Percentiles rank a stretch among this genome's conserved stretches.
These are phyloP conservation scores for Xylota segnis DNA, from an alignment of 2,888 invertebrate genomes.

Conservation along the genomic window DNA sequence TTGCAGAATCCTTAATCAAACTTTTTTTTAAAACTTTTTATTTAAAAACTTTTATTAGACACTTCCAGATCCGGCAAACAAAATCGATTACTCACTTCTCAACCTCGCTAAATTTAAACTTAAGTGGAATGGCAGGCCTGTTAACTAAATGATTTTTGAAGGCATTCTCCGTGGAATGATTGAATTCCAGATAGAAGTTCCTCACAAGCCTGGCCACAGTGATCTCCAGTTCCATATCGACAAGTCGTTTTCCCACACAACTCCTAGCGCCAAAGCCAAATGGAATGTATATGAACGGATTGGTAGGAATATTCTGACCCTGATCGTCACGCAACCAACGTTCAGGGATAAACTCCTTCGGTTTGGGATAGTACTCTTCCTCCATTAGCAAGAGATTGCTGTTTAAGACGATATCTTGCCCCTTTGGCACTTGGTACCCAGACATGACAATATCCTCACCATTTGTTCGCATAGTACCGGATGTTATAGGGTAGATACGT, in stretches of 20 bases:
- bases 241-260: conserved; percentile 89
- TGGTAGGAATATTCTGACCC: conserved; percentile 58
- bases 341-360: conserved; percentile 89
- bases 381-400: conserved; percentile 86
- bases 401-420: conserved; percentile 89
- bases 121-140: conserved; percentile 82
- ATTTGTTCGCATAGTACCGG: conserved; percentile 86
- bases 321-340: conserved; percentile 86
- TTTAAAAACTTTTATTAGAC: not conserved
- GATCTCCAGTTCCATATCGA: conserved; percentile 88
- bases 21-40: too few relatives aligned
- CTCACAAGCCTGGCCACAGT: conserved; percentile 84
- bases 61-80: not conserved
- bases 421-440: conserved; percentile 88
- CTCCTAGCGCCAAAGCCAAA: conserved; percentile 84
- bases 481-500: conserved; percentile 86
- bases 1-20: too few relatives aligned
- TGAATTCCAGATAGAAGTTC: conserved; percentile 81
- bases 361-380: conserved; percentile 87
- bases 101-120: conserved; percentile 82
- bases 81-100: conserved; percentile 52
- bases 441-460: conserved; percentile 86
- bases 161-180: conserved; percentile 80
- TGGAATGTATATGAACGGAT: conserved; percentile 80
- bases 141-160: conserved; percentile 81